phyloP scores from a whole-genome alignment of 2,797 vertebrate species.

The Sebastes minor region DNA sequence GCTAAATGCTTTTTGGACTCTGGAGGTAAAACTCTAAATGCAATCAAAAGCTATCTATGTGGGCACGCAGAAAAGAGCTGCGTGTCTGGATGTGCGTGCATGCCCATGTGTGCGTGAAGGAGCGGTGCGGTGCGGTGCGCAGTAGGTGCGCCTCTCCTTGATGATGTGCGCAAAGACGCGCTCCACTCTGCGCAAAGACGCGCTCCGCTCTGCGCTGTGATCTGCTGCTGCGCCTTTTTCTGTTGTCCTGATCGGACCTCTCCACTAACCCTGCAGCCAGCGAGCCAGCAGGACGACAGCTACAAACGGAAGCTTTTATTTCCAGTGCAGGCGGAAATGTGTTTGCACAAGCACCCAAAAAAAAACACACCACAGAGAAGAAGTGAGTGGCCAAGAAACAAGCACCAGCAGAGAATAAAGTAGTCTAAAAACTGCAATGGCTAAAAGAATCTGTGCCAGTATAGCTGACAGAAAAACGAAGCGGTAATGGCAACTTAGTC shows the following conservation, averaged over 20 bases:
- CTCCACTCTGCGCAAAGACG: constrained; percentile 19
- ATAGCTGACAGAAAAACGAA: not conserved
- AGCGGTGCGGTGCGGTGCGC: constrained; percentile 19
- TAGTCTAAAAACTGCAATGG: constrained; percentile 43
- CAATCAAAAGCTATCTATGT: constrained; percentile 4
- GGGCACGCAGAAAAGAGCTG: not conserved
- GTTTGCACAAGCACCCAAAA: not conserved
- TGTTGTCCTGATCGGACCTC: constrained; percentile 2
- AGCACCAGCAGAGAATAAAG: constrained; percentile 18
- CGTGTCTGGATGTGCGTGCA: constrained; percentile 2
- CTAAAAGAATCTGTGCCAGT: constrained; percentile 24
- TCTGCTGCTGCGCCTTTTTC: not conserved
- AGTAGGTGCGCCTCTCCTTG: constrained; percentile 16
- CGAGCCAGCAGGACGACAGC: not conserved
- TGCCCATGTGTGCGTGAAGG: constrained; percentile 31
- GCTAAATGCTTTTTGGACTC: not conserved
- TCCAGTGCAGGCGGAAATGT: constrained; percentile 18
- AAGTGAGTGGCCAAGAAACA: constrained; percentile 16
- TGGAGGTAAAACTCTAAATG: not conserved
- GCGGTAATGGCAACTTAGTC: constrained; percentile 48
- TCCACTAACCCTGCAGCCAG: not conserved
- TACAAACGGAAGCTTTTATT: constrained; percentile 8
- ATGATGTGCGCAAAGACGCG: constrained; percentile 32
- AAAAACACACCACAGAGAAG: not conserved
- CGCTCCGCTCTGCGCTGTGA: not conserved